phyloP scores from a whole-genome alignment of 2,888 invertebrate species.

The Drosophila eohydei region DNA sequence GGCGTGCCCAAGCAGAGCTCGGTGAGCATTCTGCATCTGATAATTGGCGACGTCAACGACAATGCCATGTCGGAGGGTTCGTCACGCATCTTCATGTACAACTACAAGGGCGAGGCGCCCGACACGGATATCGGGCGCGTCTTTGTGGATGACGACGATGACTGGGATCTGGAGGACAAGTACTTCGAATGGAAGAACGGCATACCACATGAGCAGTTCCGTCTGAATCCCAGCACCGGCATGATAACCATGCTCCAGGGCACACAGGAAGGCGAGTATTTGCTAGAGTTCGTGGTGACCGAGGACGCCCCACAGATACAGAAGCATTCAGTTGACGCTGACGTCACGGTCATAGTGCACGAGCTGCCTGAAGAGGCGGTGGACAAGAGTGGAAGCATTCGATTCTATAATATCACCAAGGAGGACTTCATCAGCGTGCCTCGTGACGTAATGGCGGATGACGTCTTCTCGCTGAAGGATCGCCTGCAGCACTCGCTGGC shows the following conservation, averaged over 20 bases:
- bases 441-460: slow-evolving; percentile 76
- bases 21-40: slow-evolving; percentile 93
- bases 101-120: slow-evolving; percentile 94
- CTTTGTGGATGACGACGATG: slow-evolving; percentile 97
- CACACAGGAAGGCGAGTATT: slow-evolving; percentile 91
- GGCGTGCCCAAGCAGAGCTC: slow-evolving; percentile 91
- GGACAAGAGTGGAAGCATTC: slow-evolving; percentile 95
- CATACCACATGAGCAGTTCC: slow-evolving; percentile 88
- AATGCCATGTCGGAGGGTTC: slow-evolving; percentile 94
- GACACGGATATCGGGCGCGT: slow-evolving; percentile 93
- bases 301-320: slow-evolving; percentile 88
- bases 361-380: slow-evolving; percentile 96
- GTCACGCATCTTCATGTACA: slow-evolving; percentile 97
- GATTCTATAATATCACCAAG: slow-evolving; percentile 92
- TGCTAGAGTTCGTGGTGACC: slow-evolving; percentile 90
- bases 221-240: slow-evolving; percentile 90
- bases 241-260: slow-evolving; percentile 94
- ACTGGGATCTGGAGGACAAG: slow-evolving; percentile 98
- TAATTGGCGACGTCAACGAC: slow-evolving; percentile 98
- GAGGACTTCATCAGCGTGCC: slow-evolving; percentile 92
- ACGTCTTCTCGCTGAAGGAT: slow-evolving; percentile 83
- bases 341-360: slow-evolving; percentile 94
- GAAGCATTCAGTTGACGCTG: slow-evolving; percentile 91
- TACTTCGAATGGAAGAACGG: slow-evolving; percentile 89
- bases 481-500: slow-evolving; percentile 87